phyloP scores from a whole-genome alignment of 2,888 invertebrate species.

The Cerastoderma edule region DNA sequence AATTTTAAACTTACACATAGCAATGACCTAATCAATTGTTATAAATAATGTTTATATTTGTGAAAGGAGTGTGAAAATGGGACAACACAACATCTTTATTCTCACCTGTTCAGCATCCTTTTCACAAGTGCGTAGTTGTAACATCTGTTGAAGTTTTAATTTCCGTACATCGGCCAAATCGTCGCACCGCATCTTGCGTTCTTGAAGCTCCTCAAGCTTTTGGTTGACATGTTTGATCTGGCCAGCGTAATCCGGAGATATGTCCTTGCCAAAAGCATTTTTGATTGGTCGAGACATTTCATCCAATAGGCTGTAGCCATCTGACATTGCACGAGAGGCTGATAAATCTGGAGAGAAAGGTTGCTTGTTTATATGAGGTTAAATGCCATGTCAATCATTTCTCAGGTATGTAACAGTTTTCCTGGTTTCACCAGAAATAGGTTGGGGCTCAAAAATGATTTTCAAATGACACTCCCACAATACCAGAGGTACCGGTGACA shows the following conservation, averaged over 20 bases:
- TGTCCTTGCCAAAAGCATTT: conserved; percentile 89
- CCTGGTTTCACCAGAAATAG: no score
- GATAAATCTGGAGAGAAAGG: conserved; percentile 89
- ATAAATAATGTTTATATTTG: no score
- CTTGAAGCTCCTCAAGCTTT: conserved; percentile 88
- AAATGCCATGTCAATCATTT: no score
- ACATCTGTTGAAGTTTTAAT: conserved; percentile 90
- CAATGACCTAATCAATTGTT: no score
- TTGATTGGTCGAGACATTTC: conserved; percentile 91
- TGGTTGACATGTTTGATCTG: conserved; percentile 89
- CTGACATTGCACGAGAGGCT: conserved; percentile 88
- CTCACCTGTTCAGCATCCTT: conserved; percentile 89
- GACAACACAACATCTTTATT: neutral
- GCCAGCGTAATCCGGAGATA: conserved; percentile 85
- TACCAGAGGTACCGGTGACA: no score
- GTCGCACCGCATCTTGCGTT: conserved; percentile 87
- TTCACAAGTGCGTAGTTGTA: conserved; percentile 91
- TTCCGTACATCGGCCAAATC: conserved; percentile 91
- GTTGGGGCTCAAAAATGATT: no score
- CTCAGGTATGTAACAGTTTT: no score
- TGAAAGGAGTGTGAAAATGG: no score
- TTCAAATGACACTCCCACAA: no score
- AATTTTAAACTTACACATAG: no score
- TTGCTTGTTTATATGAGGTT: no score
- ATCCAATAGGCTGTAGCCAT: conserved; percentile 91